Evolutionary conservation across 1,140 invertebrate genomes (phyloP).

Genomic region (Scaptomyza pallida): DNA sequence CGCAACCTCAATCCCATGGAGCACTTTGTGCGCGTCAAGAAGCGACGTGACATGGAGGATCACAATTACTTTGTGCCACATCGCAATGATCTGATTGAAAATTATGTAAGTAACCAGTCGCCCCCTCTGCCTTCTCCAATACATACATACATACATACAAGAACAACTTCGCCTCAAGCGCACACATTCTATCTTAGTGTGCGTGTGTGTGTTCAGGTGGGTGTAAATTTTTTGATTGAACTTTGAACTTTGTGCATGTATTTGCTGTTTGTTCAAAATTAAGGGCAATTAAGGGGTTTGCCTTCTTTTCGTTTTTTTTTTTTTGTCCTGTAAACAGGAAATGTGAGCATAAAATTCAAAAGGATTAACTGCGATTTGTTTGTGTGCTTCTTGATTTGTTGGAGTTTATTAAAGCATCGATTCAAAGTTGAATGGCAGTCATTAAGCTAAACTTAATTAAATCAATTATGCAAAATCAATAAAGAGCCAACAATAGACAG

Average conservation of each 20-base stretch:
- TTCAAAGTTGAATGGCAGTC: constrained; percentile 33
- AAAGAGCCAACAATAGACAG: no score
- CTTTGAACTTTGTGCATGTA: constrained; percentile 40
- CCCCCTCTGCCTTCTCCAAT: no score
- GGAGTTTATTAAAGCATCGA: background rate
- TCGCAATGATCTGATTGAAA: constrained; percentile 95
- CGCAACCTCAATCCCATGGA: constrained; percentile 96
- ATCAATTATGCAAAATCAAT: background rate
- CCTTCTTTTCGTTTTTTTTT: no score
- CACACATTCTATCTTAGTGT: background rate
- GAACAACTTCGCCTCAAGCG: background rate
- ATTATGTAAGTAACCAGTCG: constrained; percentile 91
- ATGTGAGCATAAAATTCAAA: constrained; percentile 16
- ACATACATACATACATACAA: no score
- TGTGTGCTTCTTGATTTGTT: constrained; percentile 2
- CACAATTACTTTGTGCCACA: constrained; percentile 98
- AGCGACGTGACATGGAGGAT: constrained; percentile 96
- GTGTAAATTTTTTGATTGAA: constrained; percentile 35
- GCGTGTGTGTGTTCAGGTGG: constrained; percentile 4
- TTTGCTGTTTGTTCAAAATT: constrained; percentile 44
- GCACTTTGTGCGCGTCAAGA: constrained; percentile 97
- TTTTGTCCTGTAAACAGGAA: constrained; percentile 10
- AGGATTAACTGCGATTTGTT: constrained; percentile 31
- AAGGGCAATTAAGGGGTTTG: constrained; percentile 35
- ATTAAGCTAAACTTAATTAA: no score